phyloP scores from a whole-genome alignment of 2,888 invertebrate genomes.

The Heliconius charithonia region DNA sequence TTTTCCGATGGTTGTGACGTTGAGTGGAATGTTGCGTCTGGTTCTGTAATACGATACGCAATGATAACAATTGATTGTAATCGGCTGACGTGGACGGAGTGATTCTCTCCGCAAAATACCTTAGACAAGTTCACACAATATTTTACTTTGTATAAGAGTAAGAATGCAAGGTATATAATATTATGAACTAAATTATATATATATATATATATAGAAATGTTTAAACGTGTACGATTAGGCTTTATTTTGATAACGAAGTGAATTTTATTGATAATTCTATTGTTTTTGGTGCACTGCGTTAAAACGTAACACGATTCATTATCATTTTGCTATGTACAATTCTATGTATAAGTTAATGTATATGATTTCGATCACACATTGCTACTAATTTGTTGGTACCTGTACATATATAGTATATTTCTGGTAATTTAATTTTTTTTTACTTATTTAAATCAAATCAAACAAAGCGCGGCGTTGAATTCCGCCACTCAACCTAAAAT shows the following conservation, averaged over 20 bases:
- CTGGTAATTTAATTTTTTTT: no score
- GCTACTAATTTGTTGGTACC: background rate
- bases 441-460: no score
- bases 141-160: background rate
- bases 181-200: background rate
- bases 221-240: background rate
- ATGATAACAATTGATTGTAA: no score
- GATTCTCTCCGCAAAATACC: background rate
- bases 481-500: background rate
- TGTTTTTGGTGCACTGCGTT: conserved; percentile 12
- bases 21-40: no score
- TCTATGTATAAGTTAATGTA: no score
- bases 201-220: background rate
- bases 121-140: background rate
- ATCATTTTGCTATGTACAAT: background rate
- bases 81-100: no score
- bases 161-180: background rate
- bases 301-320: background rate
- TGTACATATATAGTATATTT: no score
- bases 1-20: background rate
- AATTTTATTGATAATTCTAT: background rate
- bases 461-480: background rate
- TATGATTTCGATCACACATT: background rate
- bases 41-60: no score
- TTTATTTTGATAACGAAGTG: conserved; percentile 4